Evolutionary conservation across 1,140 invertebrate genomes (phyloP).

Genomic region (Leptonema lineaticorne): DNA sequence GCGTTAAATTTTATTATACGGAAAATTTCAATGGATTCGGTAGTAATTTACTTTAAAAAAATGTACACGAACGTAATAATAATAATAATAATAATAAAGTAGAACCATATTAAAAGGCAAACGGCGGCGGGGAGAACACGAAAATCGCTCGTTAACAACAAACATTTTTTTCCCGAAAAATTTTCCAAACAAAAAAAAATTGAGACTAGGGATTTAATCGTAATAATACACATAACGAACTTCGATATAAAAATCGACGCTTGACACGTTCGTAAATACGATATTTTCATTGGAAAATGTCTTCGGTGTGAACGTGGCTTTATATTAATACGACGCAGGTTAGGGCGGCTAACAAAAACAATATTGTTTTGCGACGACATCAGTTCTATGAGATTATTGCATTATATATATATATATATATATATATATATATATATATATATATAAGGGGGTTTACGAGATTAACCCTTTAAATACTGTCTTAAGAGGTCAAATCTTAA

Average conservation of each 20-base stretch:
- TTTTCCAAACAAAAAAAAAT: no score
- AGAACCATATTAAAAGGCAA: no score
- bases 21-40: background rate
- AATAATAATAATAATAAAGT: no score
- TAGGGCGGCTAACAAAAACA: no score
- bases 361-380: no score
- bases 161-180: background rate
- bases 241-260: background rate
- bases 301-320: background rate
- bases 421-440: background rate
- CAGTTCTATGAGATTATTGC: background rate
- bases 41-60: background rate
- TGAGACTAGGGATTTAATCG: no score
- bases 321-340: background rate
- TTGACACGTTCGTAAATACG: no score
- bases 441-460: background rate
- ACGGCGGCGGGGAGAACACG: no score
- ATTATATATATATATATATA: background rate
- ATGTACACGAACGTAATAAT: no score
- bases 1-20: background rate
- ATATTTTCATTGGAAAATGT: background rate
- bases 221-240: background rate
- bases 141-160: background rate
- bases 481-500: slow-evolving; percentile 2
- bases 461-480: background rate